Base-by-base conservation (phyloP, 1,140 invertebrate species). In the Branchinecta lynchi region DNA sequence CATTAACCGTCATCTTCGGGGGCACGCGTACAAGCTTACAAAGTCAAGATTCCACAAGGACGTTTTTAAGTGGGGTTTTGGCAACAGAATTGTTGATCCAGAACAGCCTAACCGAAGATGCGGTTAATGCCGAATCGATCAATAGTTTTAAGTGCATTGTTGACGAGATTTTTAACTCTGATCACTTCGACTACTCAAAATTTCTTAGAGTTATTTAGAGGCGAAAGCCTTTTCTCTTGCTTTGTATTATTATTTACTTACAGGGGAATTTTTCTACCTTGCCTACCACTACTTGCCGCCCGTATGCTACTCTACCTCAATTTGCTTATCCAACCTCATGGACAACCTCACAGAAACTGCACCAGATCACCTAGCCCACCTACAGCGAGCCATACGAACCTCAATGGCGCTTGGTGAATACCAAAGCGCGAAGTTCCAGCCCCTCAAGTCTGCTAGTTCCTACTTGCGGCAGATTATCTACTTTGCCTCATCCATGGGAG, bases 261-360 rank as follows among this genome's bases (percentile, higher is more conserved):
- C 68, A 82, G 85, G 88, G 60, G 89, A 93, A 78, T 80, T 96
- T 45, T 77, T 96, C 69, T 89, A 94, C 78, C 81, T 96, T 74
- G 86, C 91, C 74, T 89, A 92, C 76, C 83, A 85, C 17, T 83
- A 92, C 51, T 79, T 96, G 72, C 92, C 93, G 44, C 82, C 88
- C 9, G 90, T 94, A 76, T 88, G 90, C 73, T 89, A 86, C 76
- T 86, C 89, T 75, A 81, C 89, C 44, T 88, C 86, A 46, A 88
- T 92, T 7, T 86, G 90, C 7, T 79, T 95, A 69, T 90, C 92
- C 0, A 85, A 85, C 70, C 79, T 96, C 17, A 79, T 95, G 71
- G 83, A 86, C 2, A 85, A 89, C 73, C 90, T 90, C 9, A 85
- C 88, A n/a, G 82, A 82, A 32, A 86, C 86, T 6, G 12, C 51